These are phyloP conservation scores for Spinus pinus DNA, from an alignment of 2,797 vertebrate genomes.

Conservation along the genomic window DNA sequence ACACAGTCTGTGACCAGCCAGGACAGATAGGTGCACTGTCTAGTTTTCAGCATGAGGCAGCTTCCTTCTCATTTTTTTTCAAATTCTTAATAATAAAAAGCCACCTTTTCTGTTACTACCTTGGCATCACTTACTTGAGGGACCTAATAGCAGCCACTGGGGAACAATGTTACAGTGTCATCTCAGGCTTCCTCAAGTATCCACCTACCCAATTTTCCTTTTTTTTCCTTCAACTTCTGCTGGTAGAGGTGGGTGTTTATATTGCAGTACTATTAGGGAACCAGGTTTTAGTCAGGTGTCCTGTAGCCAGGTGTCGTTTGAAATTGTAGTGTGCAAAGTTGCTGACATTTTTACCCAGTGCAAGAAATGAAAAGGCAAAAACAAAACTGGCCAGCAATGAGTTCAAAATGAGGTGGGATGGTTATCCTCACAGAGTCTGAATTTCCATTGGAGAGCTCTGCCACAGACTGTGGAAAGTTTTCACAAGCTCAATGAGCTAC, in stretches of 20 bases:
- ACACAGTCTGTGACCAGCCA: neutral
- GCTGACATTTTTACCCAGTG: neutral
- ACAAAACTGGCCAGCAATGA: neutral
- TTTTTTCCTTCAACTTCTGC: neutral
- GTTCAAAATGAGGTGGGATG: neutral
- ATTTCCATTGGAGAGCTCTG: neutral
- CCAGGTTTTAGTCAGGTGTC: neutral
- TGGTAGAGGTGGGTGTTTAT: neutral
- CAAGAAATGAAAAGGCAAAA: neutral
- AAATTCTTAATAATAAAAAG: neutral
- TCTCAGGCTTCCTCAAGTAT: neutral
- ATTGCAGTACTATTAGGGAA: neutral
- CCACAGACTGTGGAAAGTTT: neutral
- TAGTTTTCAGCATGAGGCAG: neutral
- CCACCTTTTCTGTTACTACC: neutral
- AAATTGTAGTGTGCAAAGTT: neutral
- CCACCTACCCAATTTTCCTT: neutral
- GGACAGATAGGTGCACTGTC: neutral
- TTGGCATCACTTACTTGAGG: neutral
- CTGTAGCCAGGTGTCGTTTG: neutral
- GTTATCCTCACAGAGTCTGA: neutral
- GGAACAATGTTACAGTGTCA: neutral
- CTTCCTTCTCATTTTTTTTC: neutral
- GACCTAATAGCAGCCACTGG: neutral
- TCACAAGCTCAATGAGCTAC: neutral